Percentiles rank a stretch among this genome's conserved stretches.
Conservation (phyloP, 2,888 invertebrate species). For the Diaprepes abbreviatus region DNA sequence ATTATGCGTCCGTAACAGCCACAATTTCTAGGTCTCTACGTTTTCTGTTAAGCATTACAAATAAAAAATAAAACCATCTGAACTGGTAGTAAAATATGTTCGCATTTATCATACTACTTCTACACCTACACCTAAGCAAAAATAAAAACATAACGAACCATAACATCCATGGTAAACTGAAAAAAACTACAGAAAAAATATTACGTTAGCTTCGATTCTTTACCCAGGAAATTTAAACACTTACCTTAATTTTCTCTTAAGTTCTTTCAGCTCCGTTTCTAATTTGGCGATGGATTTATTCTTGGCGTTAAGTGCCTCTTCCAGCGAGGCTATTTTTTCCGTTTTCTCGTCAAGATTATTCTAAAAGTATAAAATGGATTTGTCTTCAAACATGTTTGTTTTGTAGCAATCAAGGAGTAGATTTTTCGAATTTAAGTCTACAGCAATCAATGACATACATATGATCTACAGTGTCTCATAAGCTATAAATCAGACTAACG, state of each 20-base stretch:
- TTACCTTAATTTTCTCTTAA: slow-evolving; percentile 73
- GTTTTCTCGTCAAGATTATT: slow-evolving; percentile 81
- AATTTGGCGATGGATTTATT: slow-evolving; percentile 71
- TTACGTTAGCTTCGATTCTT: slow-evolving; percentile 1
- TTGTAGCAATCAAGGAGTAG: too few relatives aligned
- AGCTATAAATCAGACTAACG: too few relatives aligned
- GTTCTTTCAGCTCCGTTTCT: slow-evolving; percentile 71
- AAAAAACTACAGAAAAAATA: slow-evolving; percentile 51
- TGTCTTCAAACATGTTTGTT: too few relatives aligned
- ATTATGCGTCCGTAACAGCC: too few relatives aligned
- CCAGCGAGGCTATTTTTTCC: slow-evolving; percentile 75
- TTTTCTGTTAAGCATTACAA: too few relatives aligned
- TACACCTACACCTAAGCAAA: not conserved
- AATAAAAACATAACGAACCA: slow-evolving; percentile 46
- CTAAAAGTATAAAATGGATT: too few relatives aligned
- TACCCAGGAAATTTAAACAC: slow-evolving; percentile 43
- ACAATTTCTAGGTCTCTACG: too few relatives aligned
- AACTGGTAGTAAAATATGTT: too few relatives aligned
- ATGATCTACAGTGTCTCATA: too few relatives aligned
- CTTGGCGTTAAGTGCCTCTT: slow-evolving; percentile 76
- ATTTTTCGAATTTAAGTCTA: too few relatives aligned
- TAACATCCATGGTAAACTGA: slow-evolving; percentile 54
- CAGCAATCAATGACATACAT: too few relatives aligned
- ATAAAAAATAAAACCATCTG: too few relatives aligned
- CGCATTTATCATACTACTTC: not conserved